phyloP scores from a whole-genome alignment of 2,888 invertebrate species.

The Polymixis flavicincta region DNA sequence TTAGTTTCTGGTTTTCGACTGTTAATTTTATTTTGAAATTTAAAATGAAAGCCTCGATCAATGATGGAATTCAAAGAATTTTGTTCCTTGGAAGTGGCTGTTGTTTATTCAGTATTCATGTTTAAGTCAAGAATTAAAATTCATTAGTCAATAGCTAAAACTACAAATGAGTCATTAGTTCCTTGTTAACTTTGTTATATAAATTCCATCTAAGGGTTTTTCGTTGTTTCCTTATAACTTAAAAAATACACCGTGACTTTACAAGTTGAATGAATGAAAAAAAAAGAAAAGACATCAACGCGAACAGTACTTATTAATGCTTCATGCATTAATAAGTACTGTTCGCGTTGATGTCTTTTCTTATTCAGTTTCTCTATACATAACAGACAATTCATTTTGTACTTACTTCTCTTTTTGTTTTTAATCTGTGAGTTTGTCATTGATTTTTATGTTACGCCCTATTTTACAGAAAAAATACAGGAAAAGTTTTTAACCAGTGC shows the following conservation, averaged over 20 bases:
- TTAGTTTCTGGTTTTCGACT: constrained; percentile 67
- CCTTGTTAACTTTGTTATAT: constrained; percentile 61
- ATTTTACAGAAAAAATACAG: too few relatives aligned
- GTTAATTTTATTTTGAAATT: constrained; percentile 69
- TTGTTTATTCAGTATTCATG: constrained; percentile 71
- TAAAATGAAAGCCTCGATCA: constrained; percentile 64
- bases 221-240: constrained; percentile 21
- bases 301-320: too few relatives aligned
- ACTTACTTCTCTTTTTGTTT: too few relatives aligned
- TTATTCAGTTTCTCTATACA: neutral
- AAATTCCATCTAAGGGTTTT: constrained; percentile 46
- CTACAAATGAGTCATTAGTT: constrained; percentile 58
- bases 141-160: constrained; percentile 72
- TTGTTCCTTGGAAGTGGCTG: constrained; percentile 66
- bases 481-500: too few relatives aligned
- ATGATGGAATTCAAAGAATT: constrained; percentile 74
- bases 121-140: constrained; percentile 74
- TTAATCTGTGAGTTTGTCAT: too few relatives aligned
- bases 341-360: constrained; percentile 26
- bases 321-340: neutral
- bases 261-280: constrained; percentile 19
- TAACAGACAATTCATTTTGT: too few relatives aligned
- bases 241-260: constrained; percentile 17
- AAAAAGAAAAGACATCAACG: too few relatives aligned
- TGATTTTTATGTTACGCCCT: too few relatives aligned